Evolutionary conservation across 2,113 vertebrate species (phyloP).

Genomic region (Ceuthmochares aereus): DNA sequence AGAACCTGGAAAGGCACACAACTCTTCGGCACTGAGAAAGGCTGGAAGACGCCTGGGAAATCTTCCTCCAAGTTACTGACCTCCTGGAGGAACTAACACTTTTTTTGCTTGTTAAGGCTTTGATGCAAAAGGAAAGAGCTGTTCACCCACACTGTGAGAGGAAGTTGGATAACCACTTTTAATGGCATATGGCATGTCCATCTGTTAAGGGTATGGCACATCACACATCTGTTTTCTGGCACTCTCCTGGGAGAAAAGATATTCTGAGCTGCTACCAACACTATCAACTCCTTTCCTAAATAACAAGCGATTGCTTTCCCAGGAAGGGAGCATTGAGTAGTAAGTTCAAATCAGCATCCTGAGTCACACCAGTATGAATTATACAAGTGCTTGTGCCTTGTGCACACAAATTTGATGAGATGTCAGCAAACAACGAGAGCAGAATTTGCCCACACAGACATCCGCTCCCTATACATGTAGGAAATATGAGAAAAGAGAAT

Average conservation of each 20-base stretch:
- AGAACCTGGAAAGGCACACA: neutral
- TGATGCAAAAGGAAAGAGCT: neutral
- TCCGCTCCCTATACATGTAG: fast-evolving
- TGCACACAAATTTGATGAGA: neutral
- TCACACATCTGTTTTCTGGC: conserved; percentile 39
- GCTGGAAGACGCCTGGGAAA: neutral
- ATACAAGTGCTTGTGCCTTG: neutral
- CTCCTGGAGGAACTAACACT: neutral
- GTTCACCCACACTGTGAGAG: neutral
- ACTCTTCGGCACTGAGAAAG: neutral
- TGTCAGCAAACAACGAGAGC: neutral
- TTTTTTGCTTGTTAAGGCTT: neutral
- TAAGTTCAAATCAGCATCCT: neutral
- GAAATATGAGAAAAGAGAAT: neutral
- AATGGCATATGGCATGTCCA: conserved; percentile 17
- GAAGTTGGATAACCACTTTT: neutral
- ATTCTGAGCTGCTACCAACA: neutral
- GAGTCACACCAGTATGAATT: neutral
- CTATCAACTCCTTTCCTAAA: neutral
- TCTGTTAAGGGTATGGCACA: neutral
- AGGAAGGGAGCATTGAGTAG: neutral
- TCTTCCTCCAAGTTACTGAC: neutral
- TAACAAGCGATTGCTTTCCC: neutral
- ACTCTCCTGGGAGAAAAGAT: neutral
- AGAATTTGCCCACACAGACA: neutral